Conservation (phyloP, 1,140 invertebrate genomes). For the Popillia japonica region DNA sequence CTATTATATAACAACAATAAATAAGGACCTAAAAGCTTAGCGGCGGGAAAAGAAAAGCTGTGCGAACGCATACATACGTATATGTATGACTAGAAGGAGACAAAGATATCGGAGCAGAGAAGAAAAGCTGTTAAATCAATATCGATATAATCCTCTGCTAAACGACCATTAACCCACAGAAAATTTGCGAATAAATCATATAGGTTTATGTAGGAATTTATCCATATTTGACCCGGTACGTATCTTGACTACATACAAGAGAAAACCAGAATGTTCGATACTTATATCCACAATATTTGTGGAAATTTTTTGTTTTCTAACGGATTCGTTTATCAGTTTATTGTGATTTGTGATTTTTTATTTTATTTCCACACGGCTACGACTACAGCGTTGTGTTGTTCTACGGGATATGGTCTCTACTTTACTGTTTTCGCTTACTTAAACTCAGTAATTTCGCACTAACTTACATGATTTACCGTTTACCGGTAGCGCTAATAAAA, state of each 20-base stretch:
- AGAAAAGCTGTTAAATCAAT: constrained; percentile 29
- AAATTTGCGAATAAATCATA: constrained; percentile 22
- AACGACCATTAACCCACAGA: constrained; percentile 31
- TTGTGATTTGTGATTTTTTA: neutral
- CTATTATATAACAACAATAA: constrained; percentile 32
- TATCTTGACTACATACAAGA: constrained; percentile 9
- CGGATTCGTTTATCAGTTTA: neutral
- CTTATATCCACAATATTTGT: constrained; percentile 2
- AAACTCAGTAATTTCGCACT: neutral
- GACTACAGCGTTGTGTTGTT: neutral
- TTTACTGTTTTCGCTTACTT: neutral
- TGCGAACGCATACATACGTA: neutral
- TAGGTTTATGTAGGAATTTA: constrained; percentile 33
- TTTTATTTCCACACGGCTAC: too few species aligned
- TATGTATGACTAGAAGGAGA: neutral
- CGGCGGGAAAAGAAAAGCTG: neutral
- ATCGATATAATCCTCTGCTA: constrained; percentile 33
- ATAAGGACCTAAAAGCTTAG: constrained; percentile 15
- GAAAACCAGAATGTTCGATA: neutral
- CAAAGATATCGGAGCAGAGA: neutral
- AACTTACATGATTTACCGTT: neutral
- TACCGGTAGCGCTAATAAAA: neutral
- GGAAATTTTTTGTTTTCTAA: neutral
- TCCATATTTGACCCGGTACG: neutral
- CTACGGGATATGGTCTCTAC: neutral